phyloP scores from a whole-genome alignment of 2,888 invertebrate genomes.

The Drosophila monieri region DNA sequence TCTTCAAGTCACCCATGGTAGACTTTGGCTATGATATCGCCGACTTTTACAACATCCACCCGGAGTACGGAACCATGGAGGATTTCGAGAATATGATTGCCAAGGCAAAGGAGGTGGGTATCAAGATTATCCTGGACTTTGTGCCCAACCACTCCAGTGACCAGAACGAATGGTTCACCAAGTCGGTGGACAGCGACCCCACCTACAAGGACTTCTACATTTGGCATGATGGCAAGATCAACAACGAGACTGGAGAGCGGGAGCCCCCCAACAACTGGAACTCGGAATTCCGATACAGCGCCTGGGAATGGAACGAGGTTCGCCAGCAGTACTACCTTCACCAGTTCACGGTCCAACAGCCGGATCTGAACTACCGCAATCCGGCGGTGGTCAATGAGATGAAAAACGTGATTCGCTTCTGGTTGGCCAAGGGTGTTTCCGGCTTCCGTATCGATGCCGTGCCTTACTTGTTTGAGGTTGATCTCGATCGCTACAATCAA shows the following conservation, averaged over 20 bases:
- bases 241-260: conserved; percentile 78
- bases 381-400: conserved; percentile 84
- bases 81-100: conserved; percentile 88
- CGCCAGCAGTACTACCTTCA: conserved; percentile 88
- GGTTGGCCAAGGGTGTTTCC: conserved; percentile 91
- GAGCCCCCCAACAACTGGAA: conserved; percentile 85
- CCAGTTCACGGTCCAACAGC: conserved; percentile 86
- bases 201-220: conserved; percentile 90
- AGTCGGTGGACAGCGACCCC: conserved; percentile 87
- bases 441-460: conserved; percentile 90
- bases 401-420: conserved; percentile 88
- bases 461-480: conserved; percentile 83
- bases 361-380: conserved; percentile 88
- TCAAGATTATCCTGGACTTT: conserved; percentile 84
- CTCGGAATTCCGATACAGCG: conserved; percentile 86
- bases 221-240: conserved; percentile 86
- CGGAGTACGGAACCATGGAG: conserved; percentile 89
- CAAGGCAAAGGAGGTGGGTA: conserved; percentile 85
- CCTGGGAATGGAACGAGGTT: conserved; percentile 87
- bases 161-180: conserved; percentile 92
- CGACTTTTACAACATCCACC: conserved; percentile 88
- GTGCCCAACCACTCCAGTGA: conserved; percentile 88
- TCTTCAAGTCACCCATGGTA: conserved; percentile 90
- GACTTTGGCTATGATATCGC: conserved; percentile 92
- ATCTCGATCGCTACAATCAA: conserved; percentile 75